Evolutionary conservation across 37 sponge, comb jelly and placozoan genomes (phyloP), one percentile per base, ranked within the genome.

Genomic region (Beroe forskalii): DNA sequence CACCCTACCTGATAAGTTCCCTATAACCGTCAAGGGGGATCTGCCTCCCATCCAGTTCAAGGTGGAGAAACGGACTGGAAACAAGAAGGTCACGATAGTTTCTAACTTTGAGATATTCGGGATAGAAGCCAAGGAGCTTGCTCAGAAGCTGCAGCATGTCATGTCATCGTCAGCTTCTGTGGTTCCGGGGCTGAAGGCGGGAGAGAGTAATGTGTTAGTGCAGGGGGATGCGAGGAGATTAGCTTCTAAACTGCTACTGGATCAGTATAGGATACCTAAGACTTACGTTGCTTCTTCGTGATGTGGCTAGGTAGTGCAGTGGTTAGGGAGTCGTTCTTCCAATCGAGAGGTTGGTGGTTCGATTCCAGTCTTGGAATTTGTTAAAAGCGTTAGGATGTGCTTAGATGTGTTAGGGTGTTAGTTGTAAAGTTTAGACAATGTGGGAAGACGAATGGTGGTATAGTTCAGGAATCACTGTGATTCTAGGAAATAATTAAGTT

Each of bases 51-150:
- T 80, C 40, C 86, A 80, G 55, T 80, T 44, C 48, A 80, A 80
- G 27, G 86, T 80, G 86, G 86, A 80, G 48, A 80, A 80, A 80
- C 23, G 86, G 40, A 80, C 86, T 20, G 86, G 86, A 43, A 80
- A 80, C 86, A 80, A 80, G 30, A 44, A 44, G 40, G 86, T 80
- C 8, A 80, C 86, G 14, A 41, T 80, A 12, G 42, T 80, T 25
- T 80, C 86, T 8, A 80, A 80, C 86, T 80, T 80, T 80, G 44
- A 41, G 20, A 38, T 80, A 23, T 80, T 80, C 42, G 86, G 86
- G 27, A 80, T 80, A 4, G 86, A 80, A 27, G 86, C 55, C 4
- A 80, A 80, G 86, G 86, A 80, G 86, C 86, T 80, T 9, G 86
- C 86, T 20, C 86, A 80, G 42, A 80, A 44, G 42, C 86, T 80